These are phyloP conservation scores for Okamejei kenojei DNA, from an alignment of 2,797 vertebrate species.

Conservation along the genomic window DNA sequence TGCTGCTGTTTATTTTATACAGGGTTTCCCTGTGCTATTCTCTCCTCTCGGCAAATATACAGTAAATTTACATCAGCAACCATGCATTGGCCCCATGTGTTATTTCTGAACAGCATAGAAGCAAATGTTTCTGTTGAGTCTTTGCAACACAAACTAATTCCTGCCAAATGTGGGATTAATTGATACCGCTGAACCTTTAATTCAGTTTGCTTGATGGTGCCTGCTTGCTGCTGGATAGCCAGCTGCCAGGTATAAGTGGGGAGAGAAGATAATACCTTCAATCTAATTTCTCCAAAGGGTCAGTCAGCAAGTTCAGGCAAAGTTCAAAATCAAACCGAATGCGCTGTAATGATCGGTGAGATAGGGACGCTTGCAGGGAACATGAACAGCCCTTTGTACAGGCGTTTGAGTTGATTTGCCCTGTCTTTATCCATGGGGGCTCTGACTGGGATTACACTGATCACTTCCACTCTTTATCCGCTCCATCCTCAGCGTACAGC, in stretches of 20 bases:
- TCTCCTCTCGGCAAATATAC: not conserved
- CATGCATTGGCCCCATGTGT: not conserved
- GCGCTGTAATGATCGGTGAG: not conserved
- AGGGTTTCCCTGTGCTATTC: not conserved
- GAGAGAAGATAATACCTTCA: not conserved
- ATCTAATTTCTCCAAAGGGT: conserved; percentile 20
- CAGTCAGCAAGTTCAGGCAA: not conserved
- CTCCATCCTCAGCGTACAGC: not conserved
- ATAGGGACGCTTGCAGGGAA: not conserved
- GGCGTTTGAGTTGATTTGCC: not conserved
- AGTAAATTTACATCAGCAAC: not conserved
- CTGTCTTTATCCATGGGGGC: not conserved
- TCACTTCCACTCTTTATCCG: not conserved
- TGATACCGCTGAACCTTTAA: not conserved
- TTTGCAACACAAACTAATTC: not conserved
- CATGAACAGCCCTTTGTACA: not conserved
- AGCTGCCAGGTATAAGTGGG: not conserved
- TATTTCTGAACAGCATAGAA: not conserved
- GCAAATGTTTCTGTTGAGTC: not conserved
- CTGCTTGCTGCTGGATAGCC: not conserved
- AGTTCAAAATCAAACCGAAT: conserved; percentile 3
- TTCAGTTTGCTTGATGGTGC: not conserved
- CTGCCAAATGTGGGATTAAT: not conserved
- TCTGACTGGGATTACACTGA: not conserved
- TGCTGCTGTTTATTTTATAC: not conserved